phyloP scores from a whole-genome alignment of 1,140 invertebrate species.

The Pollicipes pollicipes region DNA sequence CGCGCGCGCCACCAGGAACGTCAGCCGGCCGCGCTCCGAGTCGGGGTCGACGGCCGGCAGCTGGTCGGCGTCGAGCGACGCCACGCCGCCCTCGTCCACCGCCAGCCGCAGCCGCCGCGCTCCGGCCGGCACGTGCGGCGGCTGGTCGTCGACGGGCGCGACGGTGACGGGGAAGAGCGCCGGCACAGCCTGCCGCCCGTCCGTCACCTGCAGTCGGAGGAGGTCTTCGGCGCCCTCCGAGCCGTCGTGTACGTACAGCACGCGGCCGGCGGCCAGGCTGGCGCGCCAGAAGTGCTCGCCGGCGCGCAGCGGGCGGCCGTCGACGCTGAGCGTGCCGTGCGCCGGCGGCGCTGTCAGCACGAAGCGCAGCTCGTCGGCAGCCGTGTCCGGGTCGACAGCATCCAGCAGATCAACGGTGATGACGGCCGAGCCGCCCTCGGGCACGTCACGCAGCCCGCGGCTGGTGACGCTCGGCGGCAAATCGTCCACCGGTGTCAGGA shows the following conservation, averaged over 20 bases:
- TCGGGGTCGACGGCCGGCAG: conserved; percentile 25
- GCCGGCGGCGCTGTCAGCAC: conserved; percentile 23
- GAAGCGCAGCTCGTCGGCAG: conserved; percentile 22
- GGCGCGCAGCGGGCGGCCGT: conserved; percentile 18
- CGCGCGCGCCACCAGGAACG: conserved; percentile 22
- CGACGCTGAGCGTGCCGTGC: conserved; percentile 25
- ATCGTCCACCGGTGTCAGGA: conserved; percentile 27
- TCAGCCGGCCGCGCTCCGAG: conserved; percentile 23
- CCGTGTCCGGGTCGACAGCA: conserved; percentile 26
- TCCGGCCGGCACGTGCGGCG: conserved; percentile 21
- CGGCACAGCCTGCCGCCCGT: conserved; percentile 27
- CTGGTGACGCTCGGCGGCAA: conserved; percentile 26
- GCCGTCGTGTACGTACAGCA: conserved; percentile 25
- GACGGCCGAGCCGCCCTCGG: conserved; percentile 24
- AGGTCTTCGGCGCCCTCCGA: conserved; percentile 24
- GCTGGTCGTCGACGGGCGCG: conserved; percentile 25
- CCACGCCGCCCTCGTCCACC: conserved; percentile 26
- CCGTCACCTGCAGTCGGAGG: conserved; percentile 26
- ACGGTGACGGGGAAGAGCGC: conserved; percentile 24
- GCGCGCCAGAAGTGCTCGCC: conserved; percentile 24
- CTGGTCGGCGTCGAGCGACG: conserved; percentile 20
- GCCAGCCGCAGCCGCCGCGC: conserved; percentile 18
- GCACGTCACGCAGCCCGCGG: conserved; percentile 21
- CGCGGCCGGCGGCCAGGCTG: conserved; percentile 22
- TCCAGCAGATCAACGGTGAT: conserved; percentile 24